These are phyloP conservation scores for Drosophila buzzatii DNA, from an alignment of 2,888 invertebrate species.

Conservation along the genomic window DNA sequence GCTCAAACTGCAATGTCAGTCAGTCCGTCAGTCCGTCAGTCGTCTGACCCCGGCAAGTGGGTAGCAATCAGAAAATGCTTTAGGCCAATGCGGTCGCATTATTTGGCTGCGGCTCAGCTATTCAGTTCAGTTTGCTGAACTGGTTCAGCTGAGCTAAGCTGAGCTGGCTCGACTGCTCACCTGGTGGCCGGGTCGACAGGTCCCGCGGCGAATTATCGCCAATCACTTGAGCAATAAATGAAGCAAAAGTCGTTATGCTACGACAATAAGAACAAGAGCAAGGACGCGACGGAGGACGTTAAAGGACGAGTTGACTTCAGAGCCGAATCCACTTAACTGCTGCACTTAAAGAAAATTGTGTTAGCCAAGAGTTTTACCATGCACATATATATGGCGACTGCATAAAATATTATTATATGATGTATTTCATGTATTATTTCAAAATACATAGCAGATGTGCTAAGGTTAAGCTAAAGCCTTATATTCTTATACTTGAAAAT, in stretches of 20 bases:
- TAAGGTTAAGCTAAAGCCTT: too few species aligned
- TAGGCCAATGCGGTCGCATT: conserved; percentile 40
- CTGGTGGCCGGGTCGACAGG: conserved; percentile 91
- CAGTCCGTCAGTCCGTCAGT: conserved; percentile 1
- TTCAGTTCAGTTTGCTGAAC: conserved; percentile 8
- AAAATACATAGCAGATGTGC: too few species aligned
- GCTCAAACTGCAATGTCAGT: conserved; percentile 8
- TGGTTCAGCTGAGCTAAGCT: conserved; percentile 5
- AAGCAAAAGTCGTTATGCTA: conserved; percentile 67
- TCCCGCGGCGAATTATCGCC: conserved; percentile 86
- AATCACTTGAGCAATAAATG: conserved; percentile 72
- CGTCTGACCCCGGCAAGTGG: conserved; percentile 27
- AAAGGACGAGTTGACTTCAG: conserved; percentile 14
- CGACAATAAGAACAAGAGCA: conserved; percentile 32
- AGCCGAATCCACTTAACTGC: conserved; percentile 25
- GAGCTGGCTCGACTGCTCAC: conserved; percentile 20
- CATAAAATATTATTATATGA: not conserved
- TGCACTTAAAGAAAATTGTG: conserved; percentile 10
- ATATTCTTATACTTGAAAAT: not conserved
- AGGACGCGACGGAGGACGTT: conserved; percentile 13
- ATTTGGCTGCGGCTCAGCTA: conserved; percentile 21
- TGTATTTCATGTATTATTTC: too few species aligned
- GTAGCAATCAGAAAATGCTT: conserved; percentile 57
- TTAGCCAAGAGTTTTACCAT: not conserved
- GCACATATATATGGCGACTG: not conserved